Conservation (phyloP, 2,113 vertebrate genomes). For the Natator depressus region DNA sequence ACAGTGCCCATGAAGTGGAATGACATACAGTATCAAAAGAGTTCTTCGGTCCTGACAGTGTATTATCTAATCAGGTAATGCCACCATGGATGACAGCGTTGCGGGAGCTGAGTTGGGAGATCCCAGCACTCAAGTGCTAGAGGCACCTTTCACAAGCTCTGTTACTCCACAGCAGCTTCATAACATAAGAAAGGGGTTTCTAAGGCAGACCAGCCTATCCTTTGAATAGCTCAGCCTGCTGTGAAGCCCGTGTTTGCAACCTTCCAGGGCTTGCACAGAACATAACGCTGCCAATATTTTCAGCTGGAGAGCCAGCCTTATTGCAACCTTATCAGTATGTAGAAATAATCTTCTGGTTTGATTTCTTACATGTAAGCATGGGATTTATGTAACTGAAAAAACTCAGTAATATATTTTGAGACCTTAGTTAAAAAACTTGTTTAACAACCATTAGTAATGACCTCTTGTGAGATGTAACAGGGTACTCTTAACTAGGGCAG, state of each 20-base stretch:
- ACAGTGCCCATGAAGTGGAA: background rate
- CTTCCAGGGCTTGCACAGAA: background rate
- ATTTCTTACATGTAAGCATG: background rate
- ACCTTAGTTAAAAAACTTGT: background rate
- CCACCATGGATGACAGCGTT: background rate
- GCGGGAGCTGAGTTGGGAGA: background rate
- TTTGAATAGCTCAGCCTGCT: background rate
- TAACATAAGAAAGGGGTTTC: background rate
- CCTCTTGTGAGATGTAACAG: background rate
- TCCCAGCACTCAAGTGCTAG: background rate
- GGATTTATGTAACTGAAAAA: background rate
- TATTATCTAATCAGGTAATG: background rate
- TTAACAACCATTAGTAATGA: rapidly evolving
- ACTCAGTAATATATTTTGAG: background rate
- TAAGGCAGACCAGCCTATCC: background rate
- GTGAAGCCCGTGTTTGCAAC: background rate
- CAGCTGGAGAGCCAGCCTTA: background rate
- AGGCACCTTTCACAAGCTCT: background rate
- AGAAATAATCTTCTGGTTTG: background rate
- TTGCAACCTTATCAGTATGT: background rate
- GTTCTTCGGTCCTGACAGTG: background rate
- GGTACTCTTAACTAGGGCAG: background rate
- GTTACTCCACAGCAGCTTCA: background rate
- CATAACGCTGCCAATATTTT: background rate
- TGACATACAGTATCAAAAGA: background rate